Evolutionary conservation across 2,888 invertebrate genomes (phyloP), one percentile per base, ranked within the genome.

Genomic region (Cremastinae sp.): DNA sequence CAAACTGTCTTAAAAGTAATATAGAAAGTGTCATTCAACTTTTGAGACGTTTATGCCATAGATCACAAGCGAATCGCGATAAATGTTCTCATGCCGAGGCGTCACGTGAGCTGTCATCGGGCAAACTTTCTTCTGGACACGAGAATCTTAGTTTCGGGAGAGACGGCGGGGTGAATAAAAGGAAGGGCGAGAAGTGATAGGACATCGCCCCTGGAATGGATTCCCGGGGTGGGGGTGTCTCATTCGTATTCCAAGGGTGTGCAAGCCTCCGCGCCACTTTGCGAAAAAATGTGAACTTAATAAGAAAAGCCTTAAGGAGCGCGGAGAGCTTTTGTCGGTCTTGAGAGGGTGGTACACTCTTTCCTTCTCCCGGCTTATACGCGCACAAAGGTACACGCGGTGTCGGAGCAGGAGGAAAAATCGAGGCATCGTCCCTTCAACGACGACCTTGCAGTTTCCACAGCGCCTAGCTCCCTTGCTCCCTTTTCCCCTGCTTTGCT

Each of bases 271-370:
- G 83, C 83, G 81, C 83, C 86, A 85, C 87, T 87, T 88, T 86
- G 83, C 85, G 86, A 87, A 88, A 89, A 88, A 89, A 89, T 89
- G 88, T 85, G 83, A 87, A 88, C 87, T 89, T 89, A 89, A 89
- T 89, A 89, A 89, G 88, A 87, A 88, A 89, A 88, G 88, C 87
- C 88, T 86, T 81, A 82, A 84, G 84, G 81, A 86, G 85, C 69
- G 54, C 79, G 80, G 83, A 86, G 84, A 86, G 87, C 87, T 87
- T 88, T 87, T 84, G 84, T 84, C 83, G 80, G 74, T 75, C 79
- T 78, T 74, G 75, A 75, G 65, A 64, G 56, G 56, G 71, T 45
- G 56, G 70, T 64, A 77, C 49, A 75, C 71, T 77, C 79, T 68
- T 66, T 47, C 59, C 71, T 62, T 74, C 78, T 16, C 14, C 36